These are phyloP conservation scores for Limnephilus auricula DNA, from an alignment of 2,888 invertebrate species.

Conservation along the genomic window DNA sequence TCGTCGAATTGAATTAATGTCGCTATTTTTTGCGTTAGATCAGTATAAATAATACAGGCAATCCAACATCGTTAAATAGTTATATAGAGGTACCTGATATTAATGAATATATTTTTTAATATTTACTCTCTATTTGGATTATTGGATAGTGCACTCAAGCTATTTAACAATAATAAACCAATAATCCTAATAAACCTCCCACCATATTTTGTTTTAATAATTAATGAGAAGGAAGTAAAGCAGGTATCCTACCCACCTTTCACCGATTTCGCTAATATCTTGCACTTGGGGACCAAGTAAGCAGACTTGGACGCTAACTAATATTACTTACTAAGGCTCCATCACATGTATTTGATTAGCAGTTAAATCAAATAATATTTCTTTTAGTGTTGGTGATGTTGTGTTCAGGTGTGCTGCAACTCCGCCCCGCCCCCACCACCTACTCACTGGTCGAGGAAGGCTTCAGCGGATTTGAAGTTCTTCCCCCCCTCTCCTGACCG, in stretches of 20 bases:
- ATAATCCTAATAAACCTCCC: background rate
- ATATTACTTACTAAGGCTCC: background rate
- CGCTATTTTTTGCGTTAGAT: background rate
- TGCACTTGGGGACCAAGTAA: background rate
- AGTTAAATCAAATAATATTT: background rate
- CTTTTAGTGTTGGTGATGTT: background rate
- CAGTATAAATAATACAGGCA: background rate
- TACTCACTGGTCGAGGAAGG: background rate
- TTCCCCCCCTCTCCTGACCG: constrained; percentile 25
- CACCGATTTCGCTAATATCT: background rate
- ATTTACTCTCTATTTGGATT: too few species aligned
- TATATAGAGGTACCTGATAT: background rate
- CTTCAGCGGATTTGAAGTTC: constrained; percentile 18
- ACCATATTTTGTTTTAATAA: background rate
- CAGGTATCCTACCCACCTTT: background rate
- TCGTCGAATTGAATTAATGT: background rate
- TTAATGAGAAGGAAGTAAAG: background rate
- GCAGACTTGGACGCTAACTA: background rate
- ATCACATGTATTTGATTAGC: background rate
- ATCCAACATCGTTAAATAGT: background rate
- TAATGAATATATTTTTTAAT: background rate
- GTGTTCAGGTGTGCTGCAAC: background rate
- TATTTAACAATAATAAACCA: background rate
- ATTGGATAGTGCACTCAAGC: background rate
- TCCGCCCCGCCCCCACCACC: background rate